Percentiles rank a stretch among this genome's conserved stretches.
These are phyloP conservation scores for Cactoblastis cactorum DNA, from an alignment of 2,888 invertebrate species.

Conservation along the genomic window DNA sequence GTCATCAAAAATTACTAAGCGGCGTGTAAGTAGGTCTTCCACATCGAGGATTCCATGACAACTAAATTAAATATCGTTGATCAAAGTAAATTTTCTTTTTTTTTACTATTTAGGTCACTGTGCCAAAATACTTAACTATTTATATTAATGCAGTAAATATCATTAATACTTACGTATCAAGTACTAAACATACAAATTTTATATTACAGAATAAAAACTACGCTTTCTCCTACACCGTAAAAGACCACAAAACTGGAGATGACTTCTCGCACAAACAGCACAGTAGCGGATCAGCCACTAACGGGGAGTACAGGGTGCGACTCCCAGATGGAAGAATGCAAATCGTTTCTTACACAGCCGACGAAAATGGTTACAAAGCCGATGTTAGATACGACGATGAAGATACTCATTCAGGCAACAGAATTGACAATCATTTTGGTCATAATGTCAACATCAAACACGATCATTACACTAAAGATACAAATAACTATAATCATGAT, in stretches of 20 bases:
- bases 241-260: slow-evolving; percentile 81
- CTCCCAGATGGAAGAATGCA: slow-evolving; percentile 83
- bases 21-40: too few relatives aligned
- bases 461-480: slow-evolving; percentile 20
- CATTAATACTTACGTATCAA: too few relatives aligned
- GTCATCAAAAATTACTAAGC: too few relatives aligned
- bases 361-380: slow-evolving; percentile 83
- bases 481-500: slow-evolving; percentile 20
- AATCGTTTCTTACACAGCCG: slow-evolving; percentile 83
- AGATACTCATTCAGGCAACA: slow-evolving; percentile 32
- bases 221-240: slow-evolving; percentile 83
- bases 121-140: too few relatives aligned
- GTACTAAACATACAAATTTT: neutral
- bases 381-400: slow-evolving; percentile 81
- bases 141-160: too few relatives aligned
- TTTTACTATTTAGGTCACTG: too few relatives aligned
- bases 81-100: too few relatives aligned
- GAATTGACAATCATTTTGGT: slow-evolving; percentile 26
- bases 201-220: slow-evolving; percentile 73
- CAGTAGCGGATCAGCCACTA: slow-evolving; percentile 81
- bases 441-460: slow-evolving; percentile 14
- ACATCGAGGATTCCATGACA: too few relatives aligned
- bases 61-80: too few relatives aligned
- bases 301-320: slow-evolving; percentile 84
- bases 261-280: slow-evolving; percentile 84